phyloP scores from a whole-genome alignment of 2,797 vertebrate genomes.

The Muscicapa striata region DNA sequence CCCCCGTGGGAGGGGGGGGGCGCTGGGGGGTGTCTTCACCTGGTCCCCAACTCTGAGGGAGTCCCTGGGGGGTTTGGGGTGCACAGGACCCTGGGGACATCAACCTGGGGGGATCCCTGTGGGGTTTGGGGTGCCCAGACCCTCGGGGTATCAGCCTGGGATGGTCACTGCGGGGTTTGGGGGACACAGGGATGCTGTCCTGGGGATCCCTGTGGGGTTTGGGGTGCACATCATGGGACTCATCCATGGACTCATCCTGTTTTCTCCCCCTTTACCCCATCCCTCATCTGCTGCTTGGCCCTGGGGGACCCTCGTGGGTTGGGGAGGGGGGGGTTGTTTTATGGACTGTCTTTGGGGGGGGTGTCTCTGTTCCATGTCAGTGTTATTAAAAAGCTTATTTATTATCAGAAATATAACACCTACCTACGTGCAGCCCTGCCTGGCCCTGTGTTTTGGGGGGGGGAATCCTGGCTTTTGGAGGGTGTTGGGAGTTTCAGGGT shows the following conservation, averaged over 20 bases:
- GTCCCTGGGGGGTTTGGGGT: neutral
- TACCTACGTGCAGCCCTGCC: neutral
- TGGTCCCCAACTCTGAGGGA: neutral
- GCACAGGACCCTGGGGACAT: too few relatives aligned
- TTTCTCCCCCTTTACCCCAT: neutral
- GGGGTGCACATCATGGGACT: neutral
- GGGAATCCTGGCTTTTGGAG: neutral
- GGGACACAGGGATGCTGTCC: neutral
- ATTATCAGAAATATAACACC: slow-evolving; percentile 34
- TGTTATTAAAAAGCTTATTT: slow-evolving; percentile 63
- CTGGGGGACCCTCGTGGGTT: neutral
- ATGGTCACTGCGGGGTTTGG: neutral
- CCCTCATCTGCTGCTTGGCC: slow-evolving; percentile 37
- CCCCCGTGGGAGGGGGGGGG: neutral
- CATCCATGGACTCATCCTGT: neutral
- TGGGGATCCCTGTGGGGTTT: neutral
- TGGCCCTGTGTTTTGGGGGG: neutral
- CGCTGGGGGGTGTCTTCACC: too few relatives aligned
- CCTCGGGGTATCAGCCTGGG: too few relatives aligned
- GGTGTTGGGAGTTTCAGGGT: rapidly evolving
- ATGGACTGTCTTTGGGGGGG: neutral
- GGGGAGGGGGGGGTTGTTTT: neutral
- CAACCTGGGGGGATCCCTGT: too few relatives aligned
- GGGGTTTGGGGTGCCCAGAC: neutral
- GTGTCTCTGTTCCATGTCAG: slow-evolving; percentile 7